Percentiles rank a stretch among this genome's conserved stretches.
Evolutionary conservation across 2,797 vertebrate species (phyloP).

Genomic region (Decapterus maruadsi): DNA sequence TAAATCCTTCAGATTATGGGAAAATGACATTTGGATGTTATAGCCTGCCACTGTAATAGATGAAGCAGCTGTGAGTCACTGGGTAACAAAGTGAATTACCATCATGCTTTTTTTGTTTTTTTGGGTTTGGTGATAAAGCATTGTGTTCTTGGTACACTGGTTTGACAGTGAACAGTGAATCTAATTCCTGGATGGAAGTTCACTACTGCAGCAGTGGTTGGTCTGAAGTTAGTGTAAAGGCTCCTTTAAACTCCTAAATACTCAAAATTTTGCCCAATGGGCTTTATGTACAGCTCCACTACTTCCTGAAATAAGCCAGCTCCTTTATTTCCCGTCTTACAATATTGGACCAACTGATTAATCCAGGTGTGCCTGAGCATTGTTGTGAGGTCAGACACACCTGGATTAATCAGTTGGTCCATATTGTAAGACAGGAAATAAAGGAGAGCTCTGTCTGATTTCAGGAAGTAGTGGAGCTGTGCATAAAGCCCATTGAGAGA

Average conservation of each 20-base stretch:
- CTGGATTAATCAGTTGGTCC: no score
- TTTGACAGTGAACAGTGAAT: slow-evolving; percentile 15
- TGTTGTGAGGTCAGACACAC: no score
- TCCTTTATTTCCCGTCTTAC: no score
- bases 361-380: no score
- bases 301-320: no score
- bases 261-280: not conserved
- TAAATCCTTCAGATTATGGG: slow-evolving; percentile 44
- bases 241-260: not conserved
- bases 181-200: slow-evolving; percentile 16
- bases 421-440: no score
- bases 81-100: slow-evolving; percentile 40
- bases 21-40: slow-evolving; percentile 36
- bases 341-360: no score
- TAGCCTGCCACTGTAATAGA: slow-evolving; percentile 41
- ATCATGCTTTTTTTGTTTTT: slow-evolving; percentile 14
- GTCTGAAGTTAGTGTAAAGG: not conserved
- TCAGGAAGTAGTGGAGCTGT: no score
- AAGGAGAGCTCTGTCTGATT: no score
- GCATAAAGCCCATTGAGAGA: no score
- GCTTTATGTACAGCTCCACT: no score
- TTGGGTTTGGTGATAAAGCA: slow-evolving; percentile 13
- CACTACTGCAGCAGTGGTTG: not conserved
- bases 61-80: slow-evolving; percentile 45
- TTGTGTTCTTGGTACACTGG: slow-evolving; percentile 3